Conservation (phyloP, 2,113 vertebrate genomes). For the Cottus gobio region DNA sequence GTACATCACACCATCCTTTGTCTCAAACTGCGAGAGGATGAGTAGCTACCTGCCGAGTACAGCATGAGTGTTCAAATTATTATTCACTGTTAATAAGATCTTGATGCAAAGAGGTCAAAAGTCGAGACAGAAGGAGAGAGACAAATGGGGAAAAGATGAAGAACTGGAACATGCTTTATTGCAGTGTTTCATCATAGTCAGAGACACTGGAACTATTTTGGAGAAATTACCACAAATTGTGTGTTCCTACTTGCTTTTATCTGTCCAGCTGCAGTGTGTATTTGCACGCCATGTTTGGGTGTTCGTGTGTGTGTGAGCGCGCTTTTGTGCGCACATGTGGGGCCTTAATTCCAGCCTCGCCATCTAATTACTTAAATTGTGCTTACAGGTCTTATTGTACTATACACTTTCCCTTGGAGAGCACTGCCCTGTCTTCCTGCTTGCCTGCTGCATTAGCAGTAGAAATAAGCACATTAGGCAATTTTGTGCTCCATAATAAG, state of each 20-base stretch:
- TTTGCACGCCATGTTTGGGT: constrained; percentile 13
- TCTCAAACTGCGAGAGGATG: constrained; percentile 52
- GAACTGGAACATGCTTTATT: constrained; percentile 32
- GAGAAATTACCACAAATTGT: constrained; percentile 36
- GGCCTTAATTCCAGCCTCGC: constrained; percentile 64
- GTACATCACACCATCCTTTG: constrained; percentile 56
- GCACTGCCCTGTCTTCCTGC: constrained; percentile 67
- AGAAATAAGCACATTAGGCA: constrained; percentile 82
- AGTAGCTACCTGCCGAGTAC: constrained; percentile 58
- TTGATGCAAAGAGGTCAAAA: constrained; percentile 56
- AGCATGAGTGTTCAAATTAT: constrained; percentile 63
- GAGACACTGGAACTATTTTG: constrained; percentile 29
- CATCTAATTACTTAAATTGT: constrained; percentile 82
- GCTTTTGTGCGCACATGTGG: constrained; percentile 20
- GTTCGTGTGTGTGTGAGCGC: constrained; percentile 27
- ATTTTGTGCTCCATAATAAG: constrained; percentile 80
- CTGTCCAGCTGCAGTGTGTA: constrained; percentile 25
- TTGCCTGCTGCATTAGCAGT: constrained; percentile 75
- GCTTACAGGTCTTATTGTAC: constrained; percentile 81
- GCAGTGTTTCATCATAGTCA: constrained; percentile 47
- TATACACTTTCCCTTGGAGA: constrained; percentile 69
- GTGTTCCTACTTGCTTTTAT: constrained; percentile 7
- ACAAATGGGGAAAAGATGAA: constrained; percentile 14
- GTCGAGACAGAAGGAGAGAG: constrained; percentile 27
- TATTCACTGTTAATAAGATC: constrained; percentile 63